A percentile compares a stretch with the other conserved stretches of the same genome.
Conservation (phyloP, 2,888 invertebrate genomes). For the Microchrysa polita region DNA sequence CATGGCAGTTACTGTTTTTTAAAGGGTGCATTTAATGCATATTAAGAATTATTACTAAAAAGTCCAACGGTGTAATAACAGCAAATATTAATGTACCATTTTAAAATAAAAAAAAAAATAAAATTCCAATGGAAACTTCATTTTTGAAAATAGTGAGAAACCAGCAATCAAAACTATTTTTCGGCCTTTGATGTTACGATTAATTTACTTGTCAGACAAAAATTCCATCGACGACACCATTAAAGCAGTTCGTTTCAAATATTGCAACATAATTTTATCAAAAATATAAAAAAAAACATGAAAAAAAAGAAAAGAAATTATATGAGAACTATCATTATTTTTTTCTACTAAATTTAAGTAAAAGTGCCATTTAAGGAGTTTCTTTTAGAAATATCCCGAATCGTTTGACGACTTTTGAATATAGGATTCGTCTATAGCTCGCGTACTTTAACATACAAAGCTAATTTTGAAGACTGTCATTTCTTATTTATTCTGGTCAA, state of each 20-base stretch:
- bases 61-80: too few relatives aligned
- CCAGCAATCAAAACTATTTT: too few relatives aligned
- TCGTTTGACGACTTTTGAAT: constrained; percentile 24
- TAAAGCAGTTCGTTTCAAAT: constrained; percentile 16
- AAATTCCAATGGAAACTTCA: too few relatives aligned
- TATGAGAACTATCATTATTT: too few relatives aligned
- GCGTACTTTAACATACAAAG: constrained; percentile 4
- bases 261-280: constrained; percentile 1
- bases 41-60: too few relatives aligned
- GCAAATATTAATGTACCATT: too few relatives aligned
- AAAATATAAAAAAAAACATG: constrained; percentile 12
- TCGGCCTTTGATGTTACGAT: too few relatives aligned
- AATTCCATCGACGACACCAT: constrained; percentile 48
- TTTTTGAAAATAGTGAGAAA: too few relatives aligned
- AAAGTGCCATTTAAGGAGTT: constrained; percentile 48
- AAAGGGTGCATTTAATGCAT: too few relatives aligned
- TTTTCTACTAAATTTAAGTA: constrained; percentile 46
- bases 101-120: too few relatives aligned
- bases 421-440: background rate
- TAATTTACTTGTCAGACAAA: too few relatives aligned
- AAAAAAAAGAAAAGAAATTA: constrained; percentile 1
- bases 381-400: constrained; percentile 1
- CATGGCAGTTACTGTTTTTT: too few relatives aligned
- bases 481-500: constrained; percentile 44
- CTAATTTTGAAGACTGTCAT: constrained; percentile 25